Evolutionary conservation across 2,888 invertebrate species (phyloP).

Genomic region (Serripes groenlandicus): DNA sequence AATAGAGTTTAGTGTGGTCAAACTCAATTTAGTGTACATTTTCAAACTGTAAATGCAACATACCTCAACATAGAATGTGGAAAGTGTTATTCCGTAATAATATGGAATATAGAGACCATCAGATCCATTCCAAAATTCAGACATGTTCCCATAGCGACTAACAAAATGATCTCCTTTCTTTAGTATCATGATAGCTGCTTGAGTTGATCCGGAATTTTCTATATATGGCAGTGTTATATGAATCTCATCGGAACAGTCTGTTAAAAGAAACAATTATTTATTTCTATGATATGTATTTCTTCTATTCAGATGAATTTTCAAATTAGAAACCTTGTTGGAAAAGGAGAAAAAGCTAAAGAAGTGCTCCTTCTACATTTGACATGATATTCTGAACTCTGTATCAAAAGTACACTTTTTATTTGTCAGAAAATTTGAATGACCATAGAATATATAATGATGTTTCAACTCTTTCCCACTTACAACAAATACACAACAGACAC

Average conservation of each 20-base stretch:
- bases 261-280: no score
- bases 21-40: no score
- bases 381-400: neutral
- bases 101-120: constrained; percentile 54
- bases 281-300: no score
- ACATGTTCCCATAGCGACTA: constrained; percentile 49
- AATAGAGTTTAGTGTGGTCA: no score
- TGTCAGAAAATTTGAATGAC: no score
- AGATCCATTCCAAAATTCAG: constrained; percentile 42
- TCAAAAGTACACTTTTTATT: neutral
- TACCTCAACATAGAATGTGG: constrained; percentile 45
- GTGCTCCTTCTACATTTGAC: neutral
- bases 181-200: constrained; percentile 43
- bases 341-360: neutral
- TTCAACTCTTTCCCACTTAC: no score
- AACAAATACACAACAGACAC: no score
- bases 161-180: constrained; percentile 41
- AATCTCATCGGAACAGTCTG: constrained; percentile 42
- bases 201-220: constrained; percentile 37
- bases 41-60: no score
- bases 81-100: constrained; percentile 35
- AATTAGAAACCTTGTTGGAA: neutral
- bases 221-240: constrained; percentile 40
- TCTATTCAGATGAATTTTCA: no score
- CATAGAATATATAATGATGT: no score